phyloP scores from a whole-genome alignment of 1,140 invertebrate species.

The Thaumetopoea pityocampa region DNA sequence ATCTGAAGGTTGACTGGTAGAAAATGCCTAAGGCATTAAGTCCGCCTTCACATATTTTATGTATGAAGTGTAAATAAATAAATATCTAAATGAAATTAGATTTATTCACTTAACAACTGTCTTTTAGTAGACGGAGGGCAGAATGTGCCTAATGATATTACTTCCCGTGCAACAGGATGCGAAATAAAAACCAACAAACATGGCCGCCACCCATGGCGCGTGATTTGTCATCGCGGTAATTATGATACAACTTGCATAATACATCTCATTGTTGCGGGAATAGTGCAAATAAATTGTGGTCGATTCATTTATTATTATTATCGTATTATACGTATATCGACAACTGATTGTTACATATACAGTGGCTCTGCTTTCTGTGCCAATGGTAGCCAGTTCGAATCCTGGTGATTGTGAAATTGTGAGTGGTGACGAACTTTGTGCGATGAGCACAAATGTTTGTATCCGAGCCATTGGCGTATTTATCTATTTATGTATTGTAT shows the following conservation, averaged over 20 bases:
- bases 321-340: background rate
- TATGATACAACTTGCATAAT: slow-evolving; percentile 9
- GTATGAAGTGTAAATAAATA: background rate
- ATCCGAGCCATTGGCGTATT: no score
- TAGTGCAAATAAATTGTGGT: slow-evolving; percentile 10
- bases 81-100: background rate
- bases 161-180: slow-evolving; percentile 23
- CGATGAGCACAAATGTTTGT: no score
- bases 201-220: slow-evolving; percentile 41
- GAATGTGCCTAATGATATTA: slow-evolving; percentile 17
- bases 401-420: background rate
- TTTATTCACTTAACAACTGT: background rate
- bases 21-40: no score
- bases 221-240: slow-evolving; percentile 40
- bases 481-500: no score
- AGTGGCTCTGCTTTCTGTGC: no score
- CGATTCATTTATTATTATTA: background rate
- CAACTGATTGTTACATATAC: background rate
- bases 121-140: slow-evolving; percentile 1
- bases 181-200: slow-evolving; percentile 28
- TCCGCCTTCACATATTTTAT: background rate
- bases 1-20: background rate
- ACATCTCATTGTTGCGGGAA: background rate
- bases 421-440: background rate
- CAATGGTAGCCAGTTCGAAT: no score